phyloP scores from a whole-genome alignment of 2,113 vertebrate species.

The Sebastes fasciatus region DNA sequence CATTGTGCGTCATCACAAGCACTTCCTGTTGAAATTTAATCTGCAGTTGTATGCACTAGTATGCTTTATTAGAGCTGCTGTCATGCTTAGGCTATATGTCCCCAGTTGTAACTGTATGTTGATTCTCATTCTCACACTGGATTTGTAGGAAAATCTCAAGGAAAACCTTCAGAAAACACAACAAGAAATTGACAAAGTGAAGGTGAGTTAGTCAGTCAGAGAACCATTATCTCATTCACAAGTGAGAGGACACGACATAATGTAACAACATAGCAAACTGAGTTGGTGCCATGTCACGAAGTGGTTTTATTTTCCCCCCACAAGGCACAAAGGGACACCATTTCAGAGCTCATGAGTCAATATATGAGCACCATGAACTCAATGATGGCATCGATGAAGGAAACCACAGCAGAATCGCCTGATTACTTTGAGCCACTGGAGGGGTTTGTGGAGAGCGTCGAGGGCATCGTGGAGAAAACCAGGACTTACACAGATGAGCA shows the following conservation, averaged over 20 bases:
- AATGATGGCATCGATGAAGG: accelerated
- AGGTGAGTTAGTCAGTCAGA: constrained; percentile 9
- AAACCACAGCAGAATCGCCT: accelerated
- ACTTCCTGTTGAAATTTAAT: not conserved
- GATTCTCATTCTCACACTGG: not conserved
- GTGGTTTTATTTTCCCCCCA: not conserved
- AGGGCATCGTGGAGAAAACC: not conserved
- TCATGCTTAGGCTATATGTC: not conserved
- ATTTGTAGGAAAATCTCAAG: not conserved
- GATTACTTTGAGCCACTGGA: accelerated
- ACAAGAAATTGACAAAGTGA: accelerated
- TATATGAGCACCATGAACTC: accelerated
- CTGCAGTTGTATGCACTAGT: not conserved
- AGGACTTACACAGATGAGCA: accelerated
- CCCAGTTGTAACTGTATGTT: constrained; percentile 3
- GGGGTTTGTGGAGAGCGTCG: accelerated
- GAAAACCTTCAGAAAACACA: accelerated
- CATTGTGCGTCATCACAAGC: not conserved
- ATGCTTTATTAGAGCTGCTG: not conserved
- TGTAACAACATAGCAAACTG: too few species aligned
- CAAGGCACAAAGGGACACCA: not conserved
- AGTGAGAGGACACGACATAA: not conserved
- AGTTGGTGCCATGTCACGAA: not conserved
- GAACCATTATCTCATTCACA: too few species aligned
- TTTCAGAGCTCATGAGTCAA: accelerated